A percentile compares a stretch with the other conserved stretches of the same genome.
phyloP scores from a whole-genome alignment of 1,140 invertebrate species.

The Zophobas morio region DNA sequence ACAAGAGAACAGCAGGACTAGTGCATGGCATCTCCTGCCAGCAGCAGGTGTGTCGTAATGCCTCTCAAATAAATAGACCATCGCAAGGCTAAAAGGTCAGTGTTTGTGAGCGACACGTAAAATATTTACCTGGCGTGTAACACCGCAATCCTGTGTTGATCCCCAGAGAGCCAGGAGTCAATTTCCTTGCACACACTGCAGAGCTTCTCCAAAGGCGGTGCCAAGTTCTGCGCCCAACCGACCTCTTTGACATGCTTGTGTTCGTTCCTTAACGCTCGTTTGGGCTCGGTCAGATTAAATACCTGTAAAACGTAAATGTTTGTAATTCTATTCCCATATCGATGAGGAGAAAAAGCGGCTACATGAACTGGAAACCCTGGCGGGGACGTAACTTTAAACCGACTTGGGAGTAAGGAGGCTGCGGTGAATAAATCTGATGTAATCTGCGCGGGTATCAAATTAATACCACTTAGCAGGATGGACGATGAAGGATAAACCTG shows the following conservation, averaged over 20 bases:
- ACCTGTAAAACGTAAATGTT: constrained; percentile 75
- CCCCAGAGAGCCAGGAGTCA: constrained; percentile 89
- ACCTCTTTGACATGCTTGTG: constrained; percentile 81
- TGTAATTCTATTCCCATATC: constrained; percentile 25
- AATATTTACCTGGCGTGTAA: constrained; percentile 85
- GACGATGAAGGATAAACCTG: constrained; percentile 8
- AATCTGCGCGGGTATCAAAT: constrained; percentile 27
- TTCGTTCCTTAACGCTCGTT: constrained; percentile 70
- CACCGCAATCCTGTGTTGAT: constrained; percentile 87
- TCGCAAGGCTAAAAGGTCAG: neutral
- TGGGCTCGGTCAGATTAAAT: constrained; percentile 86
- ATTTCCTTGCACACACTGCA: constrained; percentile 94
- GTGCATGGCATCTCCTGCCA: no score
- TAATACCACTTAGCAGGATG: constrained; percentile 14
- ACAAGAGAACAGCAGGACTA: no score
- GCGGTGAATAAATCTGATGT: constrained; percentile 32
- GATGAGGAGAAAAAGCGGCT: neutral
- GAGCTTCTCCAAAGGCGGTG: constrained; percentile 89
- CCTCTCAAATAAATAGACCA: no score
- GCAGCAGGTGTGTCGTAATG: no score
- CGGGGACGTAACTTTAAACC: constrained; percentile 12
- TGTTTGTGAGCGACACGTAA: neutral
- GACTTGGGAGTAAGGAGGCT: neutral
- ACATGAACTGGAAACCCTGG: neutral
- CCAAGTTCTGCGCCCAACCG: constrained; percentile 88